These are phyloP conservation scores for Cheilosia vernalis DNA, from an alignment of 2,888 invertebrate species.

Conservation along the genomic window DNA sequence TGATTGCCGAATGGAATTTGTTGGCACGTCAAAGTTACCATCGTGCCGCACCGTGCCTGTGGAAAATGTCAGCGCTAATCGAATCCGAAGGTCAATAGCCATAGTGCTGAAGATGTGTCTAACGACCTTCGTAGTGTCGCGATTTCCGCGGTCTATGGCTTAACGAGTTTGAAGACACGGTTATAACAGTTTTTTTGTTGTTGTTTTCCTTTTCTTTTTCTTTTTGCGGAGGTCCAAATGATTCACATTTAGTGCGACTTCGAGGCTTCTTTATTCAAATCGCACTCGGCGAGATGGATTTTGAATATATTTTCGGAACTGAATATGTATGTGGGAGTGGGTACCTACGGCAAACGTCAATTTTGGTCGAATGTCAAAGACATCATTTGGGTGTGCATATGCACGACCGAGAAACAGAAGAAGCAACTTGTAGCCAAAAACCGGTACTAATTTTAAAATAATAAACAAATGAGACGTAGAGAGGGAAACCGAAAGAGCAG, in stretches of 20 bases:
- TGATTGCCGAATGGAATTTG: constrained; percentile 26
- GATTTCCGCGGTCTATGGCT: constrained; percentile 41
- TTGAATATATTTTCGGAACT: constrained; percentile 9
- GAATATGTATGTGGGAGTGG: background rate
- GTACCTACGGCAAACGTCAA: constrained; percentile 20
- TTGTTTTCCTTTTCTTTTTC: no score
- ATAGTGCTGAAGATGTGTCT: constrained; percentile 19
- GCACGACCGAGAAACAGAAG: background rate
- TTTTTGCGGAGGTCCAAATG: constrained; percentile 4
- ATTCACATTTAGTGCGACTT: constrained; percentile 18
- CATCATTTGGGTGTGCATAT: constrained; percentile 7
- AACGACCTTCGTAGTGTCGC: constrained; percentile 31
- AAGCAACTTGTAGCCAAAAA: constrained; percentile 21
- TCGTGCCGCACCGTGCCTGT: constrained; percentile 39
- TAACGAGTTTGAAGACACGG: constrained; percentile 9
- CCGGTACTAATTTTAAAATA: constrained; percentile 46
- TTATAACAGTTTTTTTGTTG: constrained; percentile 28
- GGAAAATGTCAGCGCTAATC: constrained; percentile 37
- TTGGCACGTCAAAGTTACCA: background rate
- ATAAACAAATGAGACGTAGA: constrained; percentile 33
- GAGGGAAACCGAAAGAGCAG: background rate
- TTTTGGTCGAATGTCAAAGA: constrained; percentile 43
- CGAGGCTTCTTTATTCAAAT: constrained; percentile 14
- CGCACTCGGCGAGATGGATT: background rate
- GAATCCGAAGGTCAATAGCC: constrained; percentile 54